Evolutionary conservation across 2,113 vertebrate species (phyloP), one percentile per base, ranked within the genome.

Genomic region (Austrofundulus limnaeus): DNA sequence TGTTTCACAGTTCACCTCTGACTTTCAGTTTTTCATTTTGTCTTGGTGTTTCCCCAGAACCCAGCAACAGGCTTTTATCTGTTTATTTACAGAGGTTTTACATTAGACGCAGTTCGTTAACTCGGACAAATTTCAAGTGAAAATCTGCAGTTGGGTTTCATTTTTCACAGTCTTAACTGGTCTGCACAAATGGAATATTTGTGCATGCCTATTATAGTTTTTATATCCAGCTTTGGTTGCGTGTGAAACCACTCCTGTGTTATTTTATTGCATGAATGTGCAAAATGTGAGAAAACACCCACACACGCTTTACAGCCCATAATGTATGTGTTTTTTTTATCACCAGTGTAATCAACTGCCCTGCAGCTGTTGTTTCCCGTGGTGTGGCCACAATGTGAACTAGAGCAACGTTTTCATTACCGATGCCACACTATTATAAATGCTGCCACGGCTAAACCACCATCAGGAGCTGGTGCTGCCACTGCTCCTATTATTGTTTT

Each of bases 211-310:
- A 57, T 38, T 61, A 21, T 41, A 3, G 23, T 66, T 67, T 34
- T 55, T 12, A 60, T 54, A 49, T 50, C 12, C 17, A 21, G n/a
- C 25, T 64, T 77, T 65, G 34, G 24, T 37, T 54, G 21, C 10
- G 62, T 77, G 71, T 67, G 62, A 80, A 69, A 58, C 71, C 70
- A 61, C 77, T 68, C 73, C 54, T 43, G 53, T 69, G 28, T 69
- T 65, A 57, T 77, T 82, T 73, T 63, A 58, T 41, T 59, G 51
- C 45, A 50, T 62, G 49, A 70, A 60, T 64, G 70, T 81, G 61
- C 61, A 61, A 65, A 76, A 75, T 76, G 81, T 85, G 78, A 80
- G 75, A 78, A 80, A 82, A 89, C 83, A 58, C 87, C 77, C 75
- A 72, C 70, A 62, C 21, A 0, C 55, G 73, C 43, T 8, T 55